These are phyloP conservation scores for Phrynocephalus versicolor DNA, from an alignment of 2,113 vertebrate genomes.

Conservation along the genomic window DNA sequence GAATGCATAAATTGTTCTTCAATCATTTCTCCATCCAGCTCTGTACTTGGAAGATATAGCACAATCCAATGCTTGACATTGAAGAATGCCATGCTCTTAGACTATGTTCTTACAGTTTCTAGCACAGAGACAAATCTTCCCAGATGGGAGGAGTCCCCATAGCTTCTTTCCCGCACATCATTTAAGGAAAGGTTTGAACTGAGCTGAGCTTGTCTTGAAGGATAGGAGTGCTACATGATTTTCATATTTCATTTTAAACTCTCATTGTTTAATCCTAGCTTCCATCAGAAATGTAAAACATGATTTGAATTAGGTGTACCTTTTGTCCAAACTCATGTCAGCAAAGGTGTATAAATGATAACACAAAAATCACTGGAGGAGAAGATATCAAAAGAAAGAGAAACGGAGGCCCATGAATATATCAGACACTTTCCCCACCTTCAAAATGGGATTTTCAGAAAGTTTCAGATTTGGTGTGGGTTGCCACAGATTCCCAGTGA, in stretches of 20 bases:
- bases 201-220: not conserved
- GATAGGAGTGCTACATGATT: not conserved
- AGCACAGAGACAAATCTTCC: not conserved
- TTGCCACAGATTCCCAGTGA: not conserved
- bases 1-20: not conserved
- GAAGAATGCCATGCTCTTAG: accelerated
- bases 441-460: not conserved
- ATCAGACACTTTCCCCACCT: not conserved
- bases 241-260: not conserved
- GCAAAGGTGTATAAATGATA: not conserved
- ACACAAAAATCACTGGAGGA: not conserved
- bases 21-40: not conserved
- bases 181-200: not conserved
- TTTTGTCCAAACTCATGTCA: not conserved
- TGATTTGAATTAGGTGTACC: not conserved
- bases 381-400: not conserved
- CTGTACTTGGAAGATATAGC: not conserved
- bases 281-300: not conserved
- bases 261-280: not conserved
- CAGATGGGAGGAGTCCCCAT: not conserved
- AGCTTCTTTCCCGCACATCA: not conserved
- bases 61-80: not conserved
- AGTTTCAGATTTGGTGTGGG: not conserved
- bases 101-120: not conserved
- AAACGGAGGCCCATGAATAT: not conserved